Evolutionary conservation across 2,888 invertebrate species (phyloP).

Genomic region (Elysia crispata): DNA sequence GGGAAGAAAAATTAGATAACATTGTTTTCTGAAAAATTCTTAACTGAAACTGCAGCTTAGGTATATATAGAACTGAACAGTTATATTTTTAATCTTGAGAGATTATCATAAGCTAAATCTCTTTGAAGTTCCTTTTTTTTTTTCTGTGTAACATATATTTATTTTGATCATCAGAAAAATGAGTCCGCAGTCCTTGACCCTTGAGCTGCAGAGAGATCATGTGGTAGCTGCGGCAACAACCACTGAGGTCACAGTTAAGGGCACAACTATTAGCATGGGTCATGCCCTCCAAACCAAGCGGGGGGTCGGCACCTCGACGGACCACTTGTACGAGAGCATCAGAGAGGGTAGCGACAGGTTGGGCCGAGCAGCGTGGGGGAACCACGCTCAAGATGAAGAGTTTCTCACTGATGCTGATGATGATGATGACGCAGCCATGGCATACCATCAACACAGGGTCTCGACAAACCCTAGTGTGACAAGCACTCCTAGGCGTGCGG

Average conservation of each 20-base stretch:
- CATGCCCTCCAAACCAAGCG: constrained; percentile 43
- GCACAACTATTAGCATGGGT: neutral
- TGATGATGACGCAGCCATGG: constrained; percentile 23
- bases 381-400: neutral
- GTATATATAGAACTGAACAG: too few species aligned
- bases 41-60: too few species aligned
- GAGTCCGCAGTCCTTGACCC: constrained; percentile 31
- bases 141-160: too few species aligned
- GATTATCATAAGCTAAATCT: too few species aligned
- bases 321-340: constrained; percentile 56
- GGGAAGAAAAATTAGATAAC: too few species aligned
- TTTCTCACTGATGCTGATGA: neutral
- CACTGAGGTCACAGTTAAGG: constrained; percentile 24
- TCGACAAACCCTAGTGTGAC: constrained; percentile 57
- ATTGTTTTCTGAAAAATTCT: too few species aligned
- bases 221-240: constrained; percentile 5
- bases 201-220: constrained; percentile 44
- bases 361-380: constrained; percentile 46
- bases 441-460: constrained; percentile 1
- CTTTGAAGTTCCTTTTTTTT: too few species aligned
- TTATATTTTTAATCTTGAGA: too few species aligned
- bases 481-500: constrained; percentile 65
- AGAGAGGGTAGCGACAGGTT: constrained; percentile 36
- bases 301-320: constrained; percentile 47
- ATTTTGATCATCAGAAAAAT: constrained; percentile 30